Evolutionary conservation across 2,797 vertebrate species (phyloP), one percentile per base, ranked within the genome.

Genomic region (Neoniphon sammara): DNA sequence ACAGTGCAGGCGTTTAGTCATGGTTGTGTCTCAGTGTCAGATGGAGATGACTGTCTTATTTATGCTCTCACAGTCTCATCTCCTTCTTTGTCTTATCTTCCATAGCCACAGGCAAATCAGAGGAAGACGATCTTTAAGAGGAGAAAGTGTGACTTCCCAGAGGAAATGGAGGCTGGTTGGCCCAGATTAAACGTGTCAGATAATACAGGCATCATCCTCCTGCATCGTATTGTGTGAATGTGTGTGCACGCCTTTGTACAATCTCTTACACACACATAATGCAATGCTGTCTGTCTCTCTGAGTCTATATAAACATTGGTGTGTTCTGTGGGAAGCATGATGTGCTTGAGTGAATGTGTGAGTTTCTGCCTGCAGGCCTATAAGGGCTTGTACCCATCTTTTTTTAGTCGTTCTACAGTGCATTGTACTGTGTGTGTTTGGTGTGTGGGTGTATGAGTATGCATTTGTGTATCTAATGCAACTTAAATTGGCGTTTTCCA

Each of bases 1-100:
- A 79, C 71, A 61, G 82, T 15, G 59, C 61, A 36, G 63, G 36
- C 60, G 59, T 77, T 83, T 80, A 76, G 76, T 81, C 64, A 66
- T 17, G 62, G 65, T 52, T 7, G 25, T 54, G 66, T 75, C 66
- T 71, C 27, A 1, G 53, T 12, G 55, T 78, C 70, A 67, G 58
- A 47, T 58, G 0, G n/a, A 27, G 59, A 57, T 20, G 70, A 75
- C 14, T 14, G 36, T 69, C 64, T 66, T 44, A 56, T 66, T 52
- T 52, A 36, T 46, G 63, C 58, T 52, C 65, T 61, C 14, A 2
- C 49, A 52, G 15, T 50, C n/a, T 23, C 23, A 7, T 52, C 52
- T 73, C 23, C 21, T 12, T 75, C 73, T 57, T 77, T 50, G 76
- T 85, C 75, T 65, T 63, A 62, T 73, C 64, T 61, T 46, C 44